A percentile compares a stretch with the other conserved stretches of the same genome.
phyloP scores from a whole-genome alignment of 2,888 invertebrate species.

The Alviniconcha strummeri region DNA sequence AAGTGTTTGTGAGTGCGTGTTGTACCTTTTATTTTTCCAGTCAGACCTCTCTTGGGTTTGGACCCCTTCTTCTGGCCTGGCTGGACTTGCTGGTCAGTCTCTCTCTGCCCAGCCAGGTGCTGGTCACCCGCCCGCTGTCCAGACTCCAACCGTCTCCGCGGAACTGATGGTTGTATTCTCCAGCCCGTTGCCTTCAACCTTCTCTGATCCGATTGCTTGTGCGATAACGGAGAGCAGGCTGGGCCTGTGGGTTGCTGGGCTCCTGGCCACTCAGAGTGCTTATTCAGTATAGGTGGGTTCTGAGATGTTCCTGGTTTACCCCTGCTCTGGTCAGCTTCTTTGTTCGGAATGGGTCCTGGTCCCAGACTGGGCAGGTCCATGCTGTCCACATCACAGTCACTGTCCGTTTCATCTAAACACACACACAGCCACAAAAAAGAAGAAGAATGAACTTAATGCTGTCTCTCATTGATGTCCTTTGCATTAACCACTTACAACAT shows the following conservation, averaged over 20 bases:
- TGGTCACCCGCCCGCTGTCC: too few species aligned
- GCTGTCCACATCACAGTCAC: slow-evolving; percentile 50
- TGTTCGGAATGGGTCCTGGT: neutral
- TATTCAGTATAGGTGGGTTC: neutral
- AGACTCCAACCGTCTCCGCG: too few species aligned
- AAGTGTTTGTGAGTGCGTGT: too few species aligned
- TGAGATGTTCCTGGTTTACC: neutral
- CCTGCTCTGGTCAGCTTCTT: neutral
- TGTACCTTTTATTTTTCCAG: neutral
- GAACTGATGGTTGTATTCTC: neutral
- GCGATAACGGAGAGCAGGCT: neutral
- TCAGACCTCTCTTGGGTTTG: slow-evolving; percentile 24
- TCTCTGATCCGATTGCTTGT: neutral
- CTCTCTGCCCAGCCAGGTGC: neutral
- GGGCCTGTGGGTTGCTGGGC: neutral
- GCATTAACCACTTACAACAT: too few species aligned
- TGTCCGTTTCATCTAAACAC: slow-evolving; percentile 62
- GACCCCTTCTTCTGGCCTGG: neutral
- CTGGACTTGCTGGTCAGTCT: neutral
- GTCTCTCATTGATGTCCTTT: too few species aligned
- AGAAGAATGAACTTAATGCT: too few species aligned
- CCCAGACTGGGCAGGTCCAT: neutral
- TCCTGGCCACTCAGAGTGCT: neutral
- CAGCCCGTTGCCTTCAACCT: neutral
- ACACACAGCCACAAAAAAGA: too few species aligned